A percentile compares a stretch with the other conserved stretches of the same genome.
phyloP scores from a whole-genome alignment of 2,113 vertebrate species.

The Odontophorus gujanensis region DNA sequence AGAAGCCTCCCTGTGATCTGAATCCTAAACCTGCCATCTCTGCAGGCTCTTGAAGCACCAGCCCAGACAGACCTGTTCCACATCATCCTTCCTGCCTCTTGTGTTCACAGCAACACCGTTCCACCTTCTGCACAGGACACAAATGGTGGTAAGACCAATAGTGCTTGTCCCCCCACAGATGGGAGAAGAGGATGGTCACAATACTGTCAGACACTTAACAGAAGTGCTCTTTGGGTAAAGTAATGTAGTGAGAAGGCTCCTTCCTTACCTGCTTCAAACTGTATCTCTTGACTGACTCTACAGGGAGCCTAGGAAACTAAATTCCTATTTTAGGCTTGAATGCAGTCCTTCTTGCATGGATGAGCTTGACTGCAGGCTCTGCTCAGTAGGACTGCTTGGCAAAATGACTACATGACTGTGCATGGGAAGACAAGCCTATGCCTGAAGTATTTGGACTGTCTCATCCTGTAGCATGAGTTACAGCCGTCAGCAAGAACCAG shows the following conservation, averaged over 20 bases:
- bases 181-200: fast-evolving
- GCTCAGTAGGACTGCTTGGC: background rate
- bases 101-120: background rate
- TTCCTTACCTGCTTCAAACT: background rate
- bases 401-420: background rate
- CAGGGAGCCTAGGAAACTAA: background rate
- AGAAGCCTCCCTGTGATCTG: background rate
- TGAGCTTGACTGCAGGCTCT: background rate
- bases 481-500: background rate
- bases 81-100: background rate
- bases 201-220: too few relatives aligned
- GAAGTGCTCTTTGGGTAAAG: background rate
- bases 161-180: background rate
- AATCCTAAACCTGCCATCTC: background rate
- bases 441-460: background rate
- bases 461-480: background rate
- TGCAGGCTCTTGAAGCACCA: background rate
- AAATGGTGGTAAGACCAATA: background rate
- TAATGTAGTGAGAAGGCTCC: background rate
- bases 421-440: fast-evolving
- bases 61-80: background rate
- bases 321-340: background rate
- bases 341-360: background rate
- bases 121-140: background rate
- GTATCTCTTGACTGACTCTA: background rate